phyloP scores from a whole-genome alignment of 1,140 invertebrate species.

The Anastatus disparis region DNA sequence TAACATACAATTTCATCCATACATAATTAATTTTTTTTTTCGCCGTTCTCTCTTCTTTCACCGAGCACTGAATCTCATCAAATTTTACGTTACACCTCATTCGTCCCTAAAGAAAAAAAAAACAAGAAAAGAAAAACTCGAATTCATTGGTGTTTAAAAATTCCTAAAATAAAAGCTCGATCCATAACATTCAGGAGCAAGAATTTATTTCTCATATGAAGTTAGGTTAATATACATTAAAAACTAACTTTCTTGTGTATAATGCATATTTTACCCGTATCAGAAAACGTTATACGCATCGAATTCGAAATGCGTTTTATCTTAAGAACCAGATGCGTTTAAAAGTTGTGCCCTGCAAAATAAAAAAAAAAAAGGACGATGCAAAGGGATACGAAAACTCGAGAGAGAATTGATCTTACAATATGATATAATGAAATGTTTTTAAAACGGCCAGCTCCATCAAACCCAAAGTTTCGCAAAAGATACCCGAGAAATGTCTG shows the following conservation, averaged over 20 bases:
- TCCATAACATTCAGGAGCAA: not conserved
- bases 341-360: not conserved
- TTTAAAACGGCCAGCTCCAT: not conserved
- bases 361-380: not conserved
- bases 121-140: not conserved
- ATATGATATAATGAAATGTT: not conserved
- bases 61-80: not conserved
- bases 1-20: constrained; percentile 5
- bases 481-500: not conserved
- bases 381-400: not conserved
- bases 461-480: not conserved
- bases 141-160: constrained; percentile 17
- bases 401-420: not conserved
- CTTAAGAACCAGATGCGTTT: constrained; percentile 17
- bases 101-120: not conserved
- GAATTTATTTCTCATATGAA: constrained; percentile 20
- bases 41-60: too few species aligned
- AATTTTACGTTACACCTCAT: constrained; percentile 11
- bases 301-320: constrained; percentile 14
- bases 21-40: constrained; percentile 12
- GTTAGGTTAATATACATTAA: too few species aligned
- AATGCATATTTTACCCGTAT: constrained; percentile 17
- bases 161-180: constrained; percentile 23
- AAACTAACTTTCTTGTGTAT: not conserved
- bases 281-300: not conserved